Evolutionary conservation across 2,888 invertebrate species (phyloP).

Genomic region (Drosophila putrida): DNA sequence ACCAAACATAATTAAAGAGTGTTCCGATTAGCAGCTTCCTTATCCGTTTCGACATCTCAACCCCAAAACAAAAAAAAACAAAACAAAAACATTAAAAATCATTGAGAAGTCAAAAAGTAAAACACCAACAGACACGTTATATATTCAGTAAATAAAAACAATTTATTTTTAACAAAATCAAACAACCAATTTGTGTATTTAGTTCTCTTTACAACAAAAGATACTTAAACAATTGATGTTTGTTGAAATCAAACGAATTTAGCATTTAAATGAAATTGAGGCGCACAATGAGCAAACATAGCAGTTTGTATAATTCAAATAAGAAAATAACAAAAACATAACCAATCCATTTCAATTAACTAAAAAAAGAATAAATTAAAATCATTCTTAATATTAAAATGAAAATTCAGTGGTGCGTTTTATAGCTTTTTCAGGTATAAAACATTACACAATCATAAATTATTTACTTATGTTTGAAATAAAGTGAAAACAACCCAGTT

Average conservation of each 20-base stretch:
- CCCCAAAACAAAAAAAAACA: no score
- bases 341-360: constrained; percentile 35
- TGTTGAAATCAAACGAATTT: constrained; percentile 45
- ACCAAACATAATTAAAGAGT: constrained; percentile 5
- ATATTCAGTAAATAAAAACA: constrained; percentile 54
- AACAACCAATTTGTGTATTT: constrained; percentile 36
- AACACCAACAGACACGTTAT: constrained; percentile 39
- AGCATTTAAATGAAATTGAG: constrained; percentile 68
- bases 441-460: constrained; percentile 58
- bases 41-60: constrained; percentile 2
- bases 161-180: constrained; percentile 57
- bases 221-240: constrained; percentile 22
- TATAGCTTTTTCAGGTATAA: constrained; percentile 68
- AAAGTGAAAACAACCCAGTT: constrained; percentile 55
- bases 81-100: constrained; percentile 10
- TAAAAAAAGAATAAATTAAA: constrained; percentile 22
- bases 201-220: constrained; percentile 20
- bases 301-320: constrained; percentile 8
- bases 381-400: constrained; percentile 18
- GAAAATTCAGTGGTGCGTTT: constrained; percentile 78
- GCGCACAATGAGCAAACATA: constrained; percentile 64
- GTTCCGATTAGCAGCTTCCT: constrained; percentile 34
- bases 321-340: constrained; percentile 25
- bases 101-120: constrained; percentile 25
- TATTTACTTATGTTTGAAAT: constrained; percentile 51